A percentile compares a stretch with the other conserved stretches of the same genome.
phyloP scores from a whole-genome alignment of 2,113 vertebrate species.

The Thermophis baileyi region DNA sequence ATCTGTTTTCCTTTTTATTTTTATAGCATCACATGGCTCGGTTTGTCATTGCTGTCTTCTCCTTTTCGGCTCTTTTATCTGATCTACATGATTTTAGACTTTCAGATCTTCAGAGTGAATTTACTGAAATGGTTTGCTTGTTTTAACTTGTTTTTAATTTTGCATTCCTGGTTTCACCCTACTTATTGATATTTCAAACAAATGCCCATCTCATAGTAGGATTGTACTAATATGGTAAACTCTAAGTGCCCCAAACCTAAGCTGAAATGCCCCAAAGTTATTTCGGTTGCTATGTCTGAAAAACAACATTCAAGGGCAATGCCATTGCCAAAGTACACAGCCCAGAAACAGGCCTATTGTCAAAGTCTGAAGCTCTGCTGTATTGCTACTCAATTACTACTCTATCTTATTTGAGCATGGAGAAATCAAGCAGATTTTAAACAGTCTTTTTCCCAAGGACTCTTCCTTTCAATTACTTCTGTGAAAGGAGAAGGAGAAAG shows the following conservation, averaged over 20 bases:
- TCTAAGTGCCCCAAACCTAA: neutral
- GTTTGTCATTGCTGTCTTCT: slow-evolving; percentile 5
- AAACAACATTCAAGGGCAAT: neutral
- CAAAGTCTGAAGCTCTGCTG: neutral
- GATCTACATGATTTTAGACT: neutral
- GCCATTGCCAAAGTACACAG: neutral
- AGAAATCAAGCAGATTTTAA: neutral
- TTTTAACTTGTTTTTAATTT: neutral
- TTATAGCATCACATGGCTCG: neutral
- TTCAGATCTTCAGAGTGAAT: slow-evolving; percentile 6
- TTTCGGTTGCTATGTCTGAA: neutral
- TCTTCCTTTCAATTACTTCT: neutral
- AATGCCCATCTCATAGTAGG: neutral
- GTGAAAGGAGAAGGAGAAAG: neutral
- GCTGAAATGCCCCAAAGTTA: neutral
- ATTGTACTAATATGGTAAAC: neutral
- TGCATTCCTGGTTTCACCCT: neutral
- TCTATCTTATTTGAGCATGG: neutral
- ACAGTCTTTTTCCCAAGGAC: neutral
- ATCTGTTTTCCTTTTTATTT: neutral
- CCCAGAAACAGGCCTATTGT: neutral
- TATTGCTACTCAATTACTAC: neutral
- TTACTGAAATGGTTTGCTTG: neutral
- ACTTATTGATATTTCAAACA: neutral
- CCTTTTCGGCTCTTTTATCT: neutral